Evolutionary conservation across 2,888 invertebrate genomes (phyloP).

Genomic region (Hirtodrosophila cameraria): DNA sequence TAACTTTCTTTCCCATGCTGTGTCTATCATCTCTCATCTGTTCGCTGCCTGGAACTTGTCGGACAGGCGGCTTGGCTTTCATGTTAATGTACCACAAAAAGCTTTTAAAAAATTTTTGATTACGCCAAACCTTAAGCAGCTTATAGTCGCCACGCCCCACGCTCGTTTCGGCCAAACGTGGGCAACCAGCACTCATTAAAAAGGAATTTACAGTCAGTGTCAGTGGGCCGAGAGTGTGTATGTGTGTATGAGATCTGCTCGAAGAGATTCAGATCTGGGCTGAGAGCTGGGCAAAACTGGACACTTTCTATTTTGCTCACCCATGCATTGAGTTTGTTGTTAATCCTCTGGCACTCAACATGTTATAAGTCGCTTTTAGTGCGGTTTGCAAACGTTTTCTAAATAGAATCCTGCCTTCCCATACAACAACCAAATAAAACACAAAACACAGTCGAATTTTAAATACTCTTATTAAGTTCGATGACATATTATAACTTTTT

Average conservation of each 20-base stretch:
- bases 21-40: conserved; percentile 12
- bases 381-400: conserved; percentile 76
- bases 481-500: too few relatives aligned
- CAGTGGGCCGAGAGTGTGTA: too few relatives aligned
- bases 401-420: conserved; percentile 48
- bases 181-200: conserved; percentile 73
- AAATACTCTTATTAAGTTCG: conserved; percentile 13
- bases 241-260: not conserved
- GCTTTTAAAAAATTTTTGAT: conserved; percentile 80
- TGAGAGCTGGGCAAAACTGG: conserved; percentile 22
- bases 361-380: conserved; percentile 81
- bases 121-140: conserved; percentile 81
- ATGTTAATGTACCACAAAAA: conserved; percentile 75
- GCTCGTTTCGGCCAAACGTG: conserved; percentile 38
- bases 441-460: conserved; percentile 11
- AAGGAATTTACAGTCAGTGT: conserved; percentile 73
- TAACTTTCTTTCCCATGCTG: not conserved
- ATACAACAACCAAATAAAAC: conserved; percentile 26
- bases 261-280: conserved; percentile 19
- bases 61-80: conserved; percentile 52
- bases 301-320: conserved; percentile 45
- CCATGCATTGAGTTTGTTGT: conserved; percentile 57
- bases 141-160: conserved; percentile 58
- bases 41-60: conserved; percentile 26
- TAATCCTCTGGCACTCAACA: conserved; percentile 80